Base-by-base conservation (phyloP, 2,113 vertebrate species). In the Struthidea cinerea region DNA sequence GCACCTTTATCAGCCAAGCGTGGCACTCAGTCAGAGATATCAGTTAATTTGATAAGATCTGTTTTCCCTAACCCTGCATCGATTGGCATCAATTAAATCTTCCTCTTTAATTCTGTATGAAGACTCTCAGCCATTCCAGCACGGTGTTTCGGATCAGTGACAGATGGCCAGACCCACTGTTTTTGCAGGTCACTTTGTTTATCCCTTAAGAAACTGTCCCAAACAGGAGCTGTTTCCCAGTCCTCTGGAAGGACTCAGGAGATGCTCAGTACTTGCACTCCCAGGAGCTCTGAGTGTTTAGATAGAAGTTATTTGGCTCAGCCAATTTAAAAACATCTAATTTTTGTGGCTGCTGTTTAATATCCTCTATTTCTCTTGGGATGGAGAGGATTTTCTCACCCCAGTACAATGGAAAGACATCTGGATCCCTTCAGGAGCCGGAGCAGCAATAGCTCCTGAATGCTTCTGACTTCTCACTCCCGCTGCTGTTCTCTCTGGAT, bases 341-440 rank as follows among this genome's bases (percentile, higher is more conserved):
- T 86, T 93, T 95, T 79, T 69, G 77, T 49, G 89, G 35, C 84
- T 95, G 73, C 95, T 95, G 80, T 47, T 91, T 95, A 70, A 91
- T 78, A 77, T 94, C 84, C 52, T 91, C 41, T 37, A 14, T 84
- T 89, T 47, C 65, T 84, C 60, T 75, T 64, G 93, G 86, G 91
- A 44, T 9, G 15, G 52, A 75, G 80, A 44, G 71, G 80, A 75
- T 95, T 96, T 92, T 74, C n/a, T 94, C 93, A 39, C 44, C 67
- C 82, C 28, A 18, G 3, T 41, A 18, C n/a, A 61, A 52, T 28
- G 65, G 86, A 57, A 90, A 91, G 60, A 78, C 89, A 79, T 84
- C 89, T 94, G 95, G 73, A 82, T 91, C 65, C 69, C 57, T 89
- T 89, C 91, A 84, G 87, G 41, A 92, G 42, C 71, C 0, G 0